Conservation (phyloP, 1,140 invertebrate species). For the Lutraria rhynchaena region DNA sequence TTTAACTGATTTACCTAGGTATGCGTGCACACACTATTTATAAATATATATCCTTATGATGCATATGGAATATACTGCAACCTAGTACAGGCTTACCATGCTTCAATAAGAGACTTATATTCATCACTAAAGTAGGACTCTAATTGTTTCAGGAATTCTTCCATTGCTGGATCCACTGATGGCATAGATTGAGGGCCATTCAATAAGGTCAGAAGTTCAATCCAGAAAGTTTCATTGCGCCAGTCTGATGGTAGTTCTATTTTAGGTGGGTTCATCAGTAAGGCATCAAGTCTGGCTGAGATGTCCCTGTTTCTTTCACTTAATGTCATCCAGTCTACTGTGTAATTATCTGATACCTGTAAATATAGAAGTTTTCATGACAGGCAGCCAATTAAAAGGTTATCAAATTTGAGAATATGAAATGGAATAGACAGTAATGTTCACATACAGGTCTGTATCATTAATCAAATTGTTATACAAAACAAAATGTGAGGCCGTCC, state of each 20-base stretch:
- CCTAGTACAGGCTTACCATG: no score
- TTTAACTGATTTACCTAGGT: no score
- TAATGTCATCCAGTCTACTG: neutral
- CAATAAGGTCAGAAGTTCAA: neutral
- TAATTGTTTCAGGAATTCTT: no score
- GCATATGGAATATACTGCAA: no score
- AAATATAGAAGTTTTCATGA: neutral
- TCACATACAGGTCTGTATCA: neutral
- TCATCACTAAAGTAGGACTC: no score
- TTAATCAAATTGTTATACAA: neutral
- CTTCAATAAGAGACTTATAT: no score
- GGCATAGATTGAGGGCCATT: neutral
- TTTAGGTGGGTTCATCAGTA: neutral
- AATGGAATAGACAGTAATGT: neutral
- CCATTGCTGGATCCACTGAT: no score
- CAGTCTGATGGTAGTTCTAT: neutral
- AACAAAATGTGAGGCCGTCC: neutral
- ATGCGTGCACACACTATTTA: no score
- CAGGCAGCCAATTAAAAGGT: no score
- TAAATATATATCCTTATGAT: no score
- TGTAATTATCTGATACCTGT: neutral
- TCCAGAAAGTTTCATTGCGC: conserved; percentile 16
- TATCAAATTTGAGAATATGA: no score
- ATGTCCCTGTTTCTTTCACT: neutral
- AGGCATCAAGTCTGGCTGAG: neutral